Percentiles rank a stretch among this genome's conserved stretches.
These are phyloP conservation scores for Cyaniris semiargus DNA, from an alignment of 2,888 invertebrate species.

Conservation along the genomic window DNA sequence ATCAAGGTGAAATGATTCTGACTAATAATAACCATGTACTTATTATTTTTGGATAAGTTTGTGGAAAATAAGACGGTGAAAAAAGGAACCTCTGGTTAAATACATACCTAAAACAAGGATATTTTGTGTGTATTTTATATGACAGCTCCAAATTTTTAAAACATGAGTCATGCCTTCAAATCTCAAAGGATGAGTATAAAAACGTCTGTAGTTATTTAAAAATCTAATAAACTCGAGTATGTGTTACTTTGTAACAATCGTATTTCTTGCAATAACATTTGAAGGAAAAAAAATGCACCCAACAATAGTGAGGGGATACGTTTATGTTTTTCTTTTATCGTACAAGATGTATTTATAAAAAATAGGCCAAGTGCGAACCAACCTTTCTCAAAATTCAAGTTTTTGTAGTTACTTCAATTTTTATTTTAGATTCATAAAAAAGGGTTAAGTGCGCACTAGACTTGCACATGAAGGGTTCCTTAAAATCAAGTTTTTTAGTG, in stretches of 20 bases:
- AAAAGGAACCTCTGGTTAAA: too few relatives aligned
- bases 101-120: too few relatives aligned
- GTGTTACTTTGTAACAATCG: constrained; percentile 13
- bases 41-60: too few relatives aligned
- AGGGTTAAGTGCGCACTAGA: too few relatives aligned
- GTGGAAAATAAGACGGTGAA: not conserved
- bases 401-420: too few relatives aligned
- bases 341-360: constrained; percentile 19
- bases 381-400: too few relatives aligned
- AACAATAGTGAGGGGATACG: constrained; percentile 25
- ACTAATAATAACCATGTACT: too few relatives aligned
- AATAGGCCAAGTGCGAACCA: not conserved
- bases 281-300: constrained; percentile 4
- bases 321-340: constrained; percentile 31
- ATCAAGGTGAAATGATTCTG: not conserved
- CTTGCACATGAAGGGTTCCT: too few relatives aligned
- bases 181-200: not conserved
- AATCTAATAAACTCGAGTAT: constrained; percentile 9
- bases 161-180: not conserved
- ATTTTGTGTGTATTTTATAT: not conserved
- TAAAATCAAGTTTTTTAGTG: too few relatives aligned
- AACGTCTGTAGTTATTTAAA: constrained; percentile 3
- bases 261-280: constrained; percentile 4
- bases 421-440: too few relatives aligned
- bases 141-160: not conserved